Percentiles rank a stretch among this genome's conserved stretches.
phyloP scores from a whole-genome alignment of 2,888 invertebrate species.

The Phasia obesa region DNA sequence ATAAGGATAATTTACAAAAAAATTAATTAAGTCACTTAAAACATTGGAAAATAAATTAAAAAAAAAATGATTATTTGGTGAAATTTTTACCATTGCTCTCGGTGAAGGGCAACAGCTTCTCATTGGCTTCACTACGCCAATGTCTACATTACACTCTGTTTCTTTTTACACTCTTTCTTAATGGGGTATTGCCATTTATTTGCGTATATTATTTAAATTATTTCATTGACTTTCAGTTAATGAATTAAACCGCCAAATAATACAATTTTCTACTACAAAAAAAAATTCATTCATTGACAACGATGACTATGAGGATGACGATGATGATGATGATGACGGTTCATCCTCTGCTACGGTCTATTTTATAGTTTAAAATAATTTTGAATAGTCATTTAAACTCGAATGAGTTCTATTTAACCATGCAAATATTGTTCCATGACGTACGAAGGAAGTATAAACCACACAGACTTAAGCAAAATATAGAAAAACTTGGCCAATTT shows the following conservation, averaged over 20 bases:
- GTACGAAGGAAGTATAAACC: neutral
- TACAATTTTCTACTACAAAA: slow-evolving; percentile 26
- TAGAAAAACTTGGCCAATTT: slow-evolving; percentile 24
- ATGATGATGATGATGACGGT: slow-evolving; percentile 51
- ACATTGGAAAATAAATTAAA: no score
- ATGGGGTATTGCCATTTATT: no score
- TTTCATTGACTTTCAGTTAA: slow-evolving; percentile 40
- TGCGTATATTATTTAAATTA: neutral
- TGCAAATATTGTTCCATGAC: slow-evolving; percentile 30
- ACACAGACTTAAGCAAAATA: neutral
- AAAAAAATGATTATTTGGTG: no score
- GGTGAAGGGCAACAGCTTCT: no score
- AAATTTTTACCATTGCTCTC: no score
- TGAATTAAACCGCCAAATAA: slow-evolving; percentile 47
- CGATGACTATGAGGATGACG: slow-evolving; percentile 36
- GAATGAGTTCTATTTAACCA: slow-evolving; percentile 35
- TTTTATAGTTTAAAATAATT: slow-evolving; percentile 41
- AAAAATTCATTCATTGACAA: slow-evolving; percentile 41
- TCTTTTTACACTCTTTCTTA: no score
- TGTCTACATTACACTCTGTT: no score
- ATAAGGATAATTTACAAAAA: no score
- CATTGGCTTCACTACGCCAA: no score
- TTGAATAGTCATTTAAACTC: slow-evolving; percentile 61
- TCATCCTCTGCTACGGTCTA: slow-evolving; percentile 52
- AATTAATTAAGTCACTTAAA: no score